A percentile compares a stretch with the other conserved stretches of the same genome.
phyloP scores from a whole-genome alignment of 2,797 vertebrate genomes.

The Microctenopoma stevenorrisi region DNA sequence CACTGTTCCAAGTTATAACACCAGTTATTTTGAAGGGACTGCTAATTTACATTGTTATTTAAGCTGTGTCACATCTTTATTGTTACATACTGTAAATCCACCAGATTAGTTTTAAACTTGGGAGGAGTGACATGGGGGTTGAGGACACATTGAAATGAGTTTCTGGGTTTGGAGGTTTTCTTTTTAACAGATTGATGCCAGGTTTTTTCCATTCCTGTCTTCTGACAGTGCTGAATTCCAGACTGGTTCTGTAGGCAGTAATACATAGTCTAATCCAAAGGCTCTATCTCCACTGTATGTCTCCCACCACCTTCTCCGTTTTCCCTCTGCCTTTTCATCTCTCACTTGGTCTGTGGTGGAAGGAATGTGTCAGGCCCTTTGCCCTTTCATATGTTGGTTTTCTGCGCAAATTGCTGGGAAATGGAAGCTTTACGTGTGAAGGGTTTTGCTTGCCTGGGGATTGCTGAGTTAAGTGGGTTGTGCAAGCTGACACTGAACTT shows the following conservation, averaged over 20 bases:
- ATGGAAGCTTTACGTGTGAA: conserved; percentile 16
- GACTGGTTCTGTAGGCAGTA: conserved; percentile 50
- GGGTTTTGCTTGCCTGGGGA: not conserved
- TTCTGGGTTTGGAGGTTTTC: conserved; percentile 15
- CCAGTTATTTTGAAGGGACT: too few species aligned
- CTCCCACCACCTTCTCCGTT: conserved; percentile 53
- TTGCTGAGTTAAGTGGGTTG: not conserved
- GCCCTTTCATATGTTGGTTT: conserved; percentile 30
- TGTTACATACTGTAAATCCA: too few species aligned
- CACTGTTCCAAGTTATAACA: too few species aligned
- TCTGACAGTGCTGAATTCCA: conserved; percentile 69
- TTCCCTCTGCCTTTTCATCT: conserved; percentile 45
- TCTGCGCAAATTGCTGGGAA: conserved; percentile 15
- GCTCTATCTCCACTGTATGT: conserved; percentile 71
- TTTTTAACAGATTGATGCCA: conserved; percentile 41
- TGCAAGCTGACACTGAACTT: not conserved
- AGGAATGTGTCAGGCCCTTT: conserved; percentile 70
- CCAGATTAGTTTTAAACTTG: too few species aligned
- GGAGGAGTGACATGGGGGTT: not conserved
- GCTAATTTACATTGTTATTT: too few species aligned
- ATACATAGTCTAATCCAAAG: conserved; percentile 68
- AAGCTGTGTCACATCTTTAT: too few species aligned
- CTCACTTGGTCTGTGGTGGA: conserved; percentile 40
- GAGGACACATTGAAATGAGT: not conserved
- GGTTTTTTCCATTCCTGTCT: conserved; percentile 74